Percentiles rank a stretch among this genome's conserved stretches.
Evolutionary conservation across 1,140 invertebrate genomes (phyloP).

Genomic region (Tetramorium simillimum): DNA sequence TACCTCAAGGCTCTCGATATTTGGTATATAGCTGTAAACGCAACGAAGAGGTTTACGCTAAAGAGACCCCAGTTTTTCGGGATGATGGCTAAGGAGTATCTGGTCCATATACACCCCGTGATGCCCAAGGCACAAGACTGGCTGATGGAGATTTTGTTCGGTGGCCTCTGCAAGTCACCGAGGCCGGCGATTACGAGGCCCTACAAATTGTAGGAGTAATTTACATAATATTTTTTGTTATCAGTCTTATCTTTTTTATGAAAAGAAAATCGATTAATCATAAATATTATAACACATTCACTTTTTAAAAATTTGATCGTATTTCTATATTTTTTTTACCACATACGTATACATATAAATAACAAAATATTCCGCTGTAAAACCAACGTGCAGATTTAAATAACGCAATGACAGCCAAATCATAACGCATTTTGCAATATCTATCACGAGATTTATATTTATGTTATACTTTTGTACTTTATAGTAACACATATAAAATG

Average conservation of each 20-base stretch:
- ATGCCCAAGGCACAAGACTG: constrained; percentile 93
- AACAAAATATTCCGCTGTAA: background rate
- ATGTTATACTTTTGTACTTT: background rate
- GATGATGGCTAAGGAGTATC: constrained; percentile 97
- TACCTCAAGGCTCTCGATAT: constrained; percentile 89
- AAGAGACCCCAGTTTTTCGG: constrained; percentile 98
- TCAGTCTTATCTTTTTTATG: background rate
- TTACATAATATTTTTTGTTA: background rate
- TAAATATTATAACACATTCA: background rate
- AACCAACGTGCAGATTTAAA: background rate
- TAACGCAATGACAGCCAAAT: background rate
- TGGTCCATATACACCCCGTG: constrained; percentile 92
- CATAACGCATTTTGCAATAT: background rate
- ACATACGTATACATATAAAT: background rate
- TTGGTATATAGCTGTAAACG: constrained; percentile 93
- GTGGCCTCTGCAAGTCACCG: constrained; percentile 95
- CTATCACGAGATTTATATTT: background rate
- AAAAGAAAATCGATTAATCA: background rate
- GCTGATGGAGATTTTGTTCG: constrained; percentile 94
- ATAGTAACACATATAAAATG: background rate
- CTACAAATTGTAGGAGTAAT: constrained; percentile 84
- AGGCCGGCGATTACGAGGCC: constrained; percentile 96
- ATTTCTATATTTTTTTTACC: background rate
- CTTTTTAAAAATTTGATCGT: background rate
- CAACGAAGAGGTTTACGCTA: constrained; percentile 97